Evolutionary conservation across 2,797 vertebrate genomes (phyloP).

Genomic region (Sebastes vulpes): DNA sequence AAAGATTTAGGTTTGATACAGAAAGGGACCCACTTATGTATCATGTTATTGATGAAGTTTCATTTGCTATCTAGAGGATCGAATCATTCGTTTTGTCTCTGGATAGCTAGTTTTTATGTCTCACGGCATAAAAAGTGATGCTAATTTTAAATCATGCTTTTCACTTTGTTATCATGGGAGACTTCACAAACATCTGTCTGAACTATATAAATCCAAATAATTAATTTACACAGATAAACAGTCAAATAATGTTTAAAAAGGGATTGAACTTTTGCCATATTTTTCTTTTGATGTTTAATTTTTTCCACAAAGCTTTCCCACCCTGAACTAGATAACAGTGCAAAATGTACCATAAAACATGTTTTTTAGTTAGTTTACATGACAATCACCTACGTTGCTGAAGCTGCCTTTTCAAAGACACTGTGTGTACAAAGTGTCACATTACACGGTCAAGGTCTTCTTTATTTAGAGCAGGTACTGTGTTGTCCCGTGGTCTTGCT

Average conservation of each 20-base stretch:
- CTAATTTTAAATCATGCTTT: conserved; percentile 14
- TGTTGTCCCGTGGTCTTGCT: conserved; percentile 9
- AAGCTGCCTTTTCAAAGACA: conserved; percentile 17
- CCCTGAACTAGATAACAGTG: not conserved
- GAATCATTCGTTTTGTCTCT: not conserved
- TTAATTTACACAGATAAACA: not conserved
- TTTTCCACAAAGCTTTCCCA: not conserved
- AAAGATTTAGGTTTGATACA: conserved; percentile 36
- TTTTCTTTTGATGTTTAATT: not conserved
- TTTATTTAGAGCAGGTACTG: not conserved
- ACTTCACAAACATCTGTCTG: not conserved
- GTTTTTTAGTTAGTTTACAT: not conserved
- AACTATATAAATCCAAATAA: not conserved
- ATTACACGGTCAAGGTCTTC: not conserved
- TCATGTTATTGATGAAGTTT: not conserved
- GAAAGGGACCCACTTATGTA: conserved; percentile 56
- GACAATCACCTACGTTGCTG: conserved; percentile 28
- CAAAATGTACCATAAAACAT: not conserved
- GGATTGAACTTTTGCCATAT: conserved; percentile 46
- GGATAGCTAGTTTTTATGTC: not conserved
- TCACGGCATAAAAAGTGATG: not conserved
- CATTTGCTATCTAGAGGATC: not conserved
- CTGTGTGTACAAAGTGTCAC: not conserved
- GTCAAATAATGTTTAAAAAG: conserved; percentile 36
- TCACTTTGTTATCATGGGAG: not conserved